Base-by-base conservation (phyloP, 2,797 vertebrate species). In the Phataginus tetradactyla region DNA sequence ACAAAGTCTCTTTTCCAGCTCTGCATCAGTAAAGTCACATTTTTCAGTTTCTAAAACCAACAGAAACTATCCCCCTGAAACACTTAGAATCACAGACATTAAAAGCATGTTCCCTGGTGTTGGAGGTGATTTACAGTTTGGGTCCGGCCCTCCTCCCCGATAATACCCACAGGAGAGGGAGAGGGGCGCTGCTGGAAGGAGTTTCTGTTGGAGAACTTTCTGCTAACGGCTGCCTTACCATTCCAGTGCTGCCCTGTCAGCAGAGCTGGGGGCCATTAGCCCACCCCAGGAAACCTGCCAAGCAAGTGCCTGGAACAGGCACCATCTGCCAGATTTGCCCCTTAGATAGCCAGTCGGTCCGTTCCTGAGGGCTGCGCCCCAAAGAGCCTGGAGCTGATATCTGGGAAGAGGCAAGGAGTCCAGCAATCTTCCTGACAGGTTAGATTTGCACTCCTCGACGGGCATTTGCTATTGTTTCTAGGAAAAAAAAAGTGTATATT, bases 11-110 rank as follows among this genome's bases (percentile, higher is more conserved):
- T 66, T 42, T 71, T 61, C 78, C 72, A 49, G 37, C 7, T 39
- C 66, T 37, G 23, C 18, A 0, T 71, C 32, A 18, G 29, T 37
- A 7, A 72, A 84, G 63, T 68, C 66, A n/a, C 21, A 63, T 63
- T 91, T 71, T 94, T 77, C 42, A 42, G 66, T 75, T 87, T 95
- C 66, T 53, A 77, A 86, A 86, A 37, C 61, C 34, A 87, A 90
- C 57, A 74, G n/a, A 86, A 79, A 63, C 37, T 32, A n/a, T 20
- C 13, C 27, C 32, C 27, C 59, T 15, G 14, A 69, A 94, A 64
- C 79, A 27, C 21, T 18, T 32, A 51, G 77, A 84, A 86, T 51
- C 39, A 42, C 18, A 74, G 45, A 21, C 49, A 34, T 1, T 17
- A 21, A 27, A 51, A 85, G 21, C 2, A 0, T 14, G 37, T 51